Base-by-base conservation (phyloP, 2,797 vertebrate species). In the Typhlichthys subterraneus region DNA sequence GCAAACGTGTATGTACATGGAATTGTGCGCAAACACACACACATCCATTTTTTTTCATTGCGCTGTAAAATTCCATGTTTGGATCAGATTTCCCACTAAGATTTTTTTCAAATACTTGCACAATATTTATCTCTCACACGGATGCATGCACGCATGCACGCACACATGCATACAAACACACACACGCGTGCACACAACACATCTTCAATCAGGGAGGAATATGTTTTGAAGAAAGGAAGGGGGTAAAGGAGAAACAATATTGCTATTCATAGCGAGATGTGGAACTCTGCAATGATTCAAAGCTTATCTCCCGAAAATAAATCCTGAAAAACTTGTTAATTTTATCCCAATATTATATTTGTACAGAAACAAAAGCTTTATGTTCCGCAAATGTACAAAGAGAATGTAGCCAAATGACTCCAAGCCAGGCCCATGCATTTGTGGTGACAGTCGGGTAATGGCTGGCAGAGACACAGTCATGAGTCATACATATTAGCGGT, bases 381-480 rank as follows among this genome's bases (percentile, higher is more conserved):
- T 72, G 77, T 82, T 75, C 63, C 55, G 67, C 73, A 80, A 79
- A 76, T 73, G 79, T 79, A 66, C 6, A 4, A 57, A 14, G 8
- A 63, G 13, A 77, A 79, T 77, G 62, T 33, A 69, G 58, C 68
- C 72, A 69, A 79, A 86, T 81, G 53, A 67, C 75, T 70, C 73
- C 1, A 46, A 84, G 77, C 78, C 78, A 81, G 65, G 31, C 70
- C 6, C 53, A 73, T 63, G 45, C 63, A 63, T 87, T 83, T 81
- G 79, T 64, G 82, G 83, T 42, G 75, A 69, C 65, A 60, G 57
- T 75, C 52, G 60, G 67, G 59, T 65, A 72, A 73, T 79, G 54
- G 81, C 79, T 58, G 50, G 73, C 53, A 13, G 53, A 72, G 50
- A 72, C 53, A 13, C 50, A 72, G 42, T 57, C 53, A 23, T 75